These are phyloP conservation scores for Nomada lathburiana DNA, from an alignment of 2,888 invertebrate genomes.

Conservation along the genomic window DNA sequence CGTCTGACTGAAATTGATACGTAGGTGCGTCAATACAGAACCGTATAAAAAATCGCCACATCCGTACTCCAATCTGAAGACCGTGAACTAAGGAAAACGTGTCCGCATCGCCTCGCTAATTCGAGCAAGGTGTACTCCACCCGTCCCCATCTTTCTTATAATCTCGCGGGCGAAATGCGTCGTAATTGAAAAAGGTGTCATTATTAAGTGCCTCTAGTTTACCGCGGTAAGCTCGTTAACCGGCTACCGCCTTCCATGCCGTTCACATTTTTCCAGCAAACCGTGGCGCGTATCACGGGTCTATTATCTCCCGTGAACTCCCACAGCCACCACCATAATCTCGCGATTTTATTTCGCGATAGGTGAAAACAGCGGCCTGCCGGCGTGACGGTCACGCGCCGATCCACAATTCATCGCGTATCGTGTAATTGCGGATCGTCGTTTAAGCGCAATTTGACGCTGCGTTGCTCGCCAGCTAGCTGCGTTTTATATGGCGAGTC, in stretches of 20 bases:
- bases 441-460: conserved; percentile 54
- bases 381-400: conserved; percentile 46
- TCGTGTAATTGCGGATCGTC: conserved; percentile 47
- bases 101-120: too few species aligned
- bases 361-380: background rate
- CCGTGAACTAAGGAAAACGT: too few species aligned
- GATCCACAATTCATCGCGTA: conserved; percentile 52
- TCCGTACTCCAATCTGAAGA: too few species aligned
- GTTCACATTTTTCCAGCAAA: background rate
- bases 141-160: background rate
- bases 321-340: conserved; percentile 8
- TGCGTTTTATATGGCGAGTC: background rate
- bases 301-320: background rate
- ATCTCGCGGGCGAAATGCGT: background rate
- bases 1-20: too few species aligned
- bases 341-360: conserved; percentile 29
- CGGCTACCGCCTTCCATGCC: background rate
- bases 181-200: background rate
- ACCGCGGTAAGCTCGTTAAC: conserved; percentile 9
- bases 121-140: background rate
- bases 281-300: background rate
- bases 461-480: conserved; percentile 1
- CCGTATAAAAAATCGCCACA: too few species aligned
- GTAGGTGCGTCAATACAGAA: too few species aligned
- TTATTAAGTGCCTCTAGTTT: background rate